Evolutionary conservation across 37 sponge, comb jelly and placozoan genomes (phyloP).

Genomic region (Bolinopsis microptera): DNA sequence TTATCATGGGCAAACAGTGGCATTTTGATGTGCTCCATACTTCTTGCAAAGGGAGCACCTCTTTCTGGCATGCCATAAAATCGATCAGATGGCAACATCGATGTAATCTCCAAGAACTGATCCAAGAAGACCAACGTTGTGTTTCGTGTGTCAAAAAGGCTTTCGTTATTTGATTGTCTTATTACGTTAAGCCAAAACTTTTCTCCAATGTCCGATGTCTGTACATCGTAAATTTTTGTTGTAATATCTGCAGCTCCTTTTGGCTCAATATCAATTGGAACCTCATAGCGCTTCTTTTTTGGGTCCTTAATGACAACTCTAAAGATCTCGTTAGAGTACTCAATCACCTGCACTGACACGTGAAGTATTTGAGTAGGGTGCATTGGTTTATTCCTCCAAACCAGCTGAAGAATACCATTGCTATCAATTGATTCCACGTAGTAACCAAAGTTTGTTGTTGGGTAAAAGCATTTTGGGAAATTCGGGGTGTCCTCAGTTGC

Average conservation of each 20-base stretch:
- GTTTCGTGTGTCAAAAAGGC: neutral
- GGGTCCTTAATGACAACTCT: slow-evolving; percentile 4
- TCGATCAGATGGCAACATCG: slow-evolving; percentile 68
- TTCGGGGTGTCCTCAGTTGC: neutral
- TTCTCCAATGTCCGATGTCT: neutral
- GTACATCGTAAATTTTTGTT: neutral
- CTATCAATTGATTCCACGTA: neutral
- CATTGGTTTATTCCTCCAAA: neutral
- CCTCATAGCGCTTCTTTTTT: neutral
- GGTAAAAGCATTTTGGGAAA: neutral
- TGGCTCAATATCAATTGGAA: neutral
- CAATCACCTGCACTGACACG: neutral
- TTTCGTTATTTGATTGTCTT: neutral
- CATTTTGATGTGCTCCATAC: slow-evolving; percentile 64
- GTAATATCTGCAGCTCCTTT: neutral
- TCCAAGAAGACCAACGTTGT: slow-evolving; percentile 69
- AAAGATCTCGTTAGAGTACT: neutral
- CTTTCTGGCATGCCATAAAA: slow-evolving; percentile 81
- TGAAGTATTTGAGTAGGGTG: neutral
- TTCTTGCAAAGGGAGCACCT: slow-evolving; percentile 13
- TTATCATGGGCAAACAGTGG: slow-evolving; percentile 75
- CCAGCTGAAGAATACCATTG: neutral
- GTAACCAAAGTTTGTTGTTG: neutral
- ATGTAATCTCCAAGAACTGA: slow-evolving; percentile 77
- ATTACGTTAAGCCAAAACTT: neutral